Percentiles rank a stretch among this genome's conserved stretches.
Conservation (phyloP, 2,888 invertebrate genomes). For the Lysandra coridon region DNA sequence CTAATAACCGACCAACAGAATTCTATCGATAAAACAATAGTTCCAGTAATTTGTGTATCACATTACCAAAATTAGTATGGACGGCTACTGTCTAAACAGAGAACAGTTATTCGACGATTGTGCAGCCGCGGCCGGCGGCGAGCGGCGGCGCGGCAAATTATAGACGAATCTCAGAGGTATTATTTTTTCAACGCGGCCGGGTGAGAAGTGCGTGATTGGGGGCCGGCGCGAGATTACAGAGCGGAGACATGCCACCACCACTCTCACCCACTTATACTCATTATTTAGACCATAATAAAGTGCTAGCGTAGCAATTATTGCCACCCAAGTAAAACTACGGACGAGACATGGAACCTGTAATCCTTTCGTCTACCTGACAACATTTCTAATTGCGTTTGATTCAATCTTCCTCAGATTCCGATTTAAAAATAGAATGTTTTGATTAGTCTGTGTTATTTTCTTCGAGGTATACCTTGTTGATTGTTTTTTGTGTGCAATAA, state of each 20-base stretch:
- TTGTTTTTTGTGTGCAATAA: neutral
- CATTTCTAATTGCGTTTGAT: constrained; percentile 26
- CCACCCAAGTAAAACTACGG: constrained; percentile 57
- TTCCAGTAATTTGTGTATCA: constrained; percentile 35
- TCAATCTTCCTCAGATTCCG: constrained; percentile 15
- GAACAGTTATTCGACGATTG: constrained; percentile 58
- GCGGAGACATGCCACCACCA: constrained; percentile 71
- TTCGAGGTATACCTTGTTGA: neutral
- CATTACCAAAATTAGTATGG: constrained; percentile 54
- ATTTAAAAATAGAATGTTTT: constrained; percentile 17
- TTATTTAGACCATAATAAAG: constrained; percentile 77
- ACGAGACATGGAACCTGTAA: constrained; percentile 37
- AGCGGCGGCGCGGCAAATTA: constrained; percentile 60
- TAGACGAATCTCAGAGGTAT: constrained; percentile 77
- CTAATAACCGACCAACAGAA: constrained; percentile 15
- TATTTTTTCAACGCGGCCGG: constrained; percentile 79
- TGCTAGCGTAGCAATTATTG: constrained; percentile 69
- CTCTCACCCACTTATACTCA: constrained; percentile 70
- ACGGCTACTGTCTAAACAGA: constrained; percentile 68
- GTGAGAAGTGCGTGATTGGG: constrained; percentile 80
- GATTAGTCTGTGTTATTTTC: neutral
- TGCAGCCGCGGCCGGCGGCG: constrained; percentile 36
- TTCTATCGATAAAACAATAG: constrained; percentile 28
- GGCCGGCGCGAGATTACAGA: constrained; percentile 77
- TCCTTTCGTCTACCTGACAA: constrained; percentile 33